phyloP scores from a whole-genome alignment of 2,113 vertebrate genomes.

The Orthonyx spaldingii region DNA sequence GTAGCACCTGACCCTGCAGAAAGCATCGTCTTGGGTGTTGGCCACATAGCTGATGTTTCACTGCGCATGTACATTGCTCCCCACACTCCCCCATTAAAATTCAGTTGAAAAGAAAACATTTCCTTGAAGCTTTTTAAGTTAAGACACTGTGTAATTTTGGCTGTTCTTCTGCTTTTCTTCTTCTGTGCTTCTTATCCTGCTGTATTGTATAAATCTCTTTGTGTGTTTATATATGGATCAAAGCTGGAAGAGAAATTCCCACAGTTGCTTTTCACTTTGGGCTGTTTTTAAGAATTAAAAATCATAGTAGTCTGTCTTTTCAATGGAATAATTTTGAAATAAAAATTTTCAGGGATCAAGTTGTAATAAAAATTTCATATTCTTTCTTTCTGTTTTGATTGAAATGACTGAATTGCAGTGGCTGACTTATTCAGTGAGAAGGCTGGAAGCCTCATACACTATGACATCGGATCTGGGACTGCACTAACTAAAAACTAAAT shows the following conservation, averaged over 20 bases:
- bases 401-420: background rate
- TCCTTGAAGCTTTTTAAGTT: background rate
- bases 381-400: background rate
- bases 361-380: background rate
- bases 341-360: background rate
- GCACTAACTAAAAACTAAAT: background rate
- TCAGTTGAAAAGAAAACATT: background rate
- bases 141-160: background rate
- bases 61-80: rapidly evolving
- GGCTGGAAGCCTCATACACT: background rate
- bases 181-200: background rate
- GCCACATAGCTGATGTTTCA: background rate
- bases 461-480: background rate
- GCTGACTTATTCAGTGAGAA: background rate
- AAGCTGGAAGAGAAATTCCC: background rate
- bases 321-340: background rate
- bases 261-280: background rate
- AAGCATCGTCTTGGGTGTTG: background rate
- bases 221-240: background rate
- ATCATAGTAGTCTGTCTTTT: background rate
- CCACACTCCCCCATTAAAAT: rapidly evolving
- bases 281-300: background rate
- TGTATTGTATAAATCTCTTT: background rate
- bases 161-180: background rate
- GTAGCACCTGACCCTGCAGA: background rate